Conservation (phyloP, 2,888 invertebrate genomes). For the Acleris literana region DNA sequence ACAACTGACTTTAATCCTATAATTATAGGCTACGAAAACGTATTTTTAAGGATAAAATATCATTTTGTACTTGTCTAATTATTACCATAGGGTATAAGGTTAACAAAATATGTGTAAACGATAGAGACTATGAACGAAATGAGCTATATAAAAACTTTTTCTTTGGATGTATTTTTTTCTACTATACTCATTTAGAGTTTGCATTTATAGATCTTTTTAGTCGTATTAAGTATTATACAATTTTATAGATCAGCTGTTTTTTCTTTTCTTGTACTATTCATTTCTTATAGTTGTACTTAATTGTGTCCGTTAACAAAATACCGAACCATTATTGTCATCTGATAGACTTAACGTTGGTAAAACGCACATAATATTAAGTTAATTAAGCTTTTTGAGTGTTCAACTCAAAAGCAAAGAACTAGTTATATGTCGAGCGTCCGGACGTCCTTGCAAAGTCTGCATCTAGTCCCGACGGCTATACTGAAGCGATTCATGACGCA, state of each 20-base stretch:
- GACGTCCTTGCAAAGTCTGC: conserved; percentile 11
- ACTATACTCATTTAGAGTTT: conserved; percentile 79
- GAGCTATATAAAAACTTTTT: conserved; percentile 71
- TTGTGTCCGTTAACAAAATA: conserved; percentile 61
- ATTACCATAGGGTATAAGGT: conserved; percentile 79
- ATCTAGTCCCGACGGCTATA: conserved; percentile 31
- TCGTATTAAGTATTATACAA: conserved; percentile 65
- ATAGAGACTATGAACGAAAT: conserved; percentile 76
- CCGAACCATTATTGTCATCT: conserved; percentile 68
- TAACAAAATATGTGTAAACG: conserved; percentile 77
- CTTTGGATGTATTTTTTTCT: conserved; percentile 81
- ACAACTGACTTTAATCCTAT: conserved; percentile 80
- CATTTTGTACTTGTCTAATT: conserved; percentile 84
- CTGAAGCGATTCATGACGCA: conserved; percentile 19
- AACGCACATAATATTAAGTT: conserved; percentile 69
- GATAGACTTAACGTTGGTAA: conserved; percentile 62
- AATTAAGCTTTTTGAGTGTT: conserved; percentile 29
- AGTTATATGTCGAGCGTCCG: conserved; percentile 25
- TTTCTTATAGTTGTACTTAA: conserved; percentile 73
- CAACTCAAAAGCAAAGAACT: conserved; percentile 5
- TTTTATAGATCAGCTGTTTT: conserved; percentile 62
- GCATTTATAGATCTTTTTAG: conserved; percentile 83
- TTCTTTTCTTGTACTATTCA: conserved; percentile 50
- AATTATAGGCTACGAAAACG: conserved; percentile 77
- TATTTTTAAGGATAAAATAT: conserved; percentile 78